phyloP scores from a whole-genome alignment of 2,797 vertebrate genomes.

The Spinus pinus region DNA sequence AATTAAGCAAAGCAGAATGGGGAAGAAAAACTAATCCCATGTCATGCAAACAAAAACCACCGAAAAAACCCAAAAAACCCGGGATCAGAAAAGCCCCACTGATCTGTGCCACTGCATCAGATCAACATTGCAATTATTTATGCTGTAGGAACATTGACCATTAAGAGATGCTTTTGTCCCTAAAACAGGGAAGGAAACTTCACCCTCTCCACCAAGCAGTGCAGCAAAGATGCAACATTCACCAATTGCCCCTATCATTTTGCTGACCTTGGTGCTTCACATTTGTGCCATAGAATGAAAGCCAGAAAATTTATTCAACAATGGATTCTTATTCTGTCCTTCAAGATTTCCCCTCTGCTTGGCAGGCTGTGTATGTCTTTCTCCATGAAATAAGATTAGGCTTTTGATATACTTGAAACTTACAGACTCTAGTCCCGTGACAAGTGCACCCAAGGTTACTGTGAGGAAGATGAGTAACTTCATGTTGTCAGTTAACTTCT shows the following conservation, averaged over 20 bases:
- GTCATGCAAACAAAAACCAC: not conserved
- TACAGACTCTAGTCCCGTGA: constrained; percentile 33
- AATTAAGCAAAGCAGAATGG: not conserved
- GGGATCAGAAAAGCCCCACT: not conserved
- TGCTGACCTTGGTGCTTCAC: not conserved
- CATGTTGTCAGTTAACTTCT: constrained; percentile 37
- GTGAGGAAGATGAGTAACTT: constrained; percentile 21
- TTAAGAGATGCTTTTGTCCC: not conserved
- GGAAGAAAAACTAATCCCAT: not conserved
- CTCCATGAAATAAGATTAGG: not conserved
- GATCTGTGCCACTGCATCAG: not conserved
- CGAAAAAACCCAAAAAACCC: not conserved
- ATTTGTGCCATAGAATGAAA: not conserved
- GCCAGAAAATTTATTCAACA: not conserved
- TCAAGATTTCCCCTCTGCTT: not conserved
- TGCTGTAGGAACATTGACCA: not conserved
- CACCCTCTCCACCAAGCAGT: not conserved
- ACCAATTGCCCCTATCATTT: not conserved
- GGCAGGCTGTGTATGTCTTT: not conserved
- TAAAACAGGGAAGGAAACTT: not conserved
- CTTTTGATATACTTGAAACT: constrained; percentile 3
- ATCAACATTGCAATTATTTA: not conserved
- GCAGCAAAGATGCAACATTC: not conserved
- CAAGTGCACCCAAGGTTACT: not conserved
- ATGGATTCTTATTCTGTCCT: not conserved